phyloP scores from a whole-genome alignment of 2,888 invertebrate genomes.

The Meta bourneti region DNA sequence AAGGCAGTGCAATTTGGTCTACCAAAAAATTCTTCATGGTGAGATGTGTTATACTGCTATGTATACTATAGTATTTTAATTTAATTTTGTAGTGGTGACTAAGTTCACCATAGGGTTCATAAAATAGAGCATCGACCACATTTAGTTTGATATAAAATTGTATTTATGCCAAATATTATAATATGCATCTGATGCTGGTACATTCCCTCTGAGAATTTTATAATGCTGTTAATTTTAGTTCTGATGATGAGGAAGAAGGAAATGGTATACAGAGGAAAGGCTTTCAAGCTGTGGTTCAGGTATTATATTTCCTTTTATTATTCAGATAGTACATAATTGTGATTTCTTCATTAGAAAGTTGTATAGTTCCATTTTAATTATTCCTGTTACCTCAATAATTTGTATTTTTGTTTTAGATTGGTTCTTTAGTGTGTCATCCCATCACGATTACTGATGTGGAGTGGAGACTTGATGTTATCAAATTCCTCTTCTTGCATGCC shows the following conservation, averaged over 20 bases:
- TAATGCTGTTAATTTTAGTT: background rate
- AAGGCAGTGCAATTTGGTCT: too few species aligned
- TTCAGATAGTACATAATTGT: background rate
- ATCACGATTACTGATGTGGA: slow-evolving; percentile 34
- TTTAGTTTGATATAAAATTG: background rate
- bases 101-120: too few species aligned
- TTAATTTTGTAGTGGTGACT: too few species aligned
- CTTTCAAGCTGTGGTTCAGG: slow-evolving; percentile 45
- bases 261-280: background rate
- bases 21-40: too few species aligned
- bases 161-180: too few species aligned
- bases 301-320: background rate
- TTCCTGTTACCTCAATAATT: background rate
- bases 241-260: background rate
- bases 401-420: slow-evolving; percentile 58
- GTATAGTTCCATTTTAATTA: background rate
- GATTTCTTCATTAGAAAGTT: too few species aligned
- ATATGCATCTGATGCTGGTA: too few species aligned
- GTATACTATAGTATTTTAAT: too few species aligned
- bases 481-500: slow-evolving; percentile 69
- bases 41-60: too few species aligned
- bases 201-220: too few species aligned
- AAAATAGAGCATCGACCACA: background rate
- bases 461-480: slow-evolving; percentile 53
- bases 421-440: slow-evolving; percentile 51